phyloP scores from a whole-genome alignment of 53 echinoderm and acorn worm genomes.

The Luidia sarsii region DNA sequence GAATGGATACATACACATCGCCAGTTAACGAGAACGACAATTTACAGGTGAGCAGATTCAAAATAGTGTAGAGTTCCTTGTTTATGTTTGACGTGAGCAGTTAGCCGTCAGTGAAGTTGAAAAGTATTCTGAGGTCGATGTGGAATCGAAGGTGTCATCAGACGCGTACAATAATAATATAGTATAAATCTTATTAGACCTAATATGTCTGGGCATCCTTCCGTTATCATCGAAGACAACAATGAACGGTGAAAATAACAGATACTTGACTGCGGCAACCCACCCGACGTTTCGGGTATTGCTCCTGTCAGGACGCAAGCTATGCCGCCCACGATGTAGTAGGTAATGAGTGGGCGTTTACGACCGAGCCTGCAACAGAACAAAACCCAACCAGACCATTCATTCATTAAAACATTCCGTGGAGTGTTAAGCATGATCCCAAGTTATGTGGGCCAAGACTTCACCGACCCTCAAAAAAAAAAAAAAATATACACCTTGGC shows the following conservation, averaged over 20 bases:
- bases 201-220: too few relatives aligned
- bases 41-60: too few relatives aligned
- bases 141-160: background rate
- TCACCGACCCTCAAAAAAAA: background rate
- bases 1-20: background rate
- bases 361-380: constrained; percentile 17
- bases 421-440: background rate
- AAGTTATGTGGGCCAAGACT: background rate
- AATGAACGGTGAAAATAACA: background rate
- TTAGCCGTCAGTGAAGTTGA: background rate
- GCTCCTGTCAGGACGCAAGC: constrained; percentile 24
- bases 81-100: too few relatives aligned
- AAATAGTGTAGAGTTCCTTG: too few relatives aligned
- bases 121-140: background rate
- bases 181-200: too few relatives aligned
- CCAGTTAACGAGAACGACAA: background rate
- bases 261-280: background rate
- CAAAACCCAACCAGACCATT: background rate
- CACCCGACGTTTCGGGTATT: constrained; percentile 14
- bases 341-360: background rate
- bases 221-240: too few relatives aligned
- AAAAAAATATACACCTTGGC: too few relatives aligned
- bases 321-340: constrained; percentile 11
- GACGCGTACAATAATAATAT: too few relatives aligned
- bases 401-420: background rate